A percentile compares a stretch with the other conserved stretches of the same genome.
phyloP scores from a whole-genome alignment of 2,797 vertebrate genomes.

The Periparus ater region DNA sequence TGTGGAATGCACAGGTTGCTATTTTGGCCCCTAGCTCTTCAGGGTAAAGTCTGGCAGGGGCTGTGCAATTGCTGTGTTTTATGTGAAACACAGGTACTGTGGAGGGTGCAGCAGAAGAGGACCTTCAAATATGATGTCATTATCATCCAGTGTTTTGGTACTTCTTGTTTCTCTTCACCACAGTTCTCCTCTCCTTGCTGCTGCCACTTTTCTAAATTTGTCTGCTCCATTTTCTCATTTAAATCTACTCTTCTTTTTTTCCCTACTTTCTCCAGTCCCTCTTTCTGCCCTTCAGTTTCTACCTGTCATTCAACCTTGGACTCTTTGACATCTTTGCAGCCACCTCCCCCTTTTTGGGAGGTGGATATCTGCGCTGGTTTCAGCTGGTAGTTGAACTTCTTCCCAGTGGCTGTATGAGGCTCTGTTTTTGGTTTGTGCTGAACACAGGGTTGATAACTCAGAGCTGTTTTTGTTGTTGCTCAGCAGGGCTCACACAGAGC shows the following conservation, averaged over 20 bases:
- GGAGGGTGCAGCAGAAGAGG: neutral
- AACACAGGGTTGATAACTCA: neutral
- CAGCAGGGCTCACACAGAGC: neutral
- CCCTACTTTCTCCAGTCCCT: fast-evolving
- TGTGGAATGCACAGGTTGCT: neutral
- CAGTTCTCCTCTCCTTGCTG: neutral
- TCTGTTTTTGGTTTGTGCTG: neutral
- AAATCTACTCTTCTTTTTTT: neutral
- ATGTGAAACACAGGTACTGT: neutral
- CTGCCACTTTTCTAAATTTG: neutral
- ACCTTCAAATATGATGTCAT: neutral
- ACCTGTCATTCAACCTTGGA: neutral
- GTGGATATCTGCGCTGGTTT: neutral
- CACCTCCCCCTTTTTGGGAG: neutral
- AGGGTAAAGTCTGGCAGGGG: neutral
- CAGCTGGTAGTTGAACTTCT: neutral
- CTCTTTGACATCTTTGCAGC: neutral
- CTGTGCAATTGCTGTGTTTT: neutral
- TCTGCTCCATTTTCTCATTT: neutral
- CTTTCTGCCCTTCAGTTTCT: neutral
- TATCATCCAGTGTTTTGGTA: neutral
- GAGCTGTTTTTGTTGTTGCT: neutral
- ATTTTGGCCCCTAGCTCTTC: neutral
- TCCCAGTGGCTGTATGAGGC: neutral
- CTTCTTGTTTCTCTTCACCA: neutral